Conservation (phyloP, 2,888 invertebrate species). For the Tricholauxania praeusta region DNA sequence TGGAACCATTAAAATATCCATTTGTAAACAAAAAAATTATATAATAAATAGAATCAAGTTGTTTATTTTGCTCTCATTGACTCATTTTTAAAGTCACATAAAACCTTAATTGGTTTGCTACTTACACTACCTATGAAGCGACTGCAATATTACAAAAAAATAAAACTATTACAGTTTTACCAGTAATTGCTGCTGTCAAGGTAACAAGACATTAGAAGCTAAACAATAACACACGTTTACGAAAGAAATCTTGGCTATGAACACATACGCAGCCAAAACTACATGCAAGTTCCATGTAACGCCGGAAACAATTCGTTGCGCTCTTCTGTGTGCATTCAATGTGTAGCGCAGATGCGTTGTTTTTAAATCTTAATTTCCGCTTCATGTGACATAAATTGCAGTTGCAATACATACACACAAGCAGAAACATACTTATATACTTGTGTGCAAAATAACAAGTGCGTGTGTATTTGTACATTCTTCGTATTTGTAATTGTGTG, state of each 20-base stretch:
- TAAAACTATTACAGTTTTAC: not conserved
- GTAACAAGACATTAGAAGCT: not conserved
- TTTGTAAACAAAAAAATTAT: too few species aligned
- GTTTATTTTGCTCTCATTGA: too few species aligned
- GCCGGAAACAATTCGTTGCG: slow-evolving; percentile 25
- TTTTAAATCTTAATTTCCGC: slow-evolving; percentile 27
- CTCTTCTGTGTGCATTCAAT: not conserved
- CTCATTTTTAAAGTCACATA: too few species aligned
- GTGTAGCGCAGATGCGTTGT: slow-evolving; percentile 1
- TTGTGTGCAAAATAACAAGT: not conserved
- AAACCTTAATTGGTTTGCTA: not conserved
- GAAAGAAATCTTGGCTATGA: not conserved
- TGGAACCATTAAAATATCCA: too few species aligned
- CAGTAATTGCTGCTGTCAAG: slow-evolving; percentile 5
- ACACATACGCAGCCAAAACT: not conserved
- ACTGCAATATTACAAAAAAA: slow-evolving; percentile 5
- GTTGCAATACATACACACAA: slow-evolving; percentile 31
- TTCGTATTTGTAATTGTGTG: not conserved
- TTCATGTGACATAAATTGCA: slow-evolving; percentile 51
- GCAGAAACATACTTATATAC: not conserved
- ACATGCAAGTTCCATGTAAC: slow-evolving; percentile 1
- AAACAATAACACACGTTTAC: not conserved
- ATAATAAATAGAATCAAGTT: too few species aligned
- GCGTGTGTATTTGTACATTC: not conserved
- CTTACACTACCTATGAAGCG: too few species aligned